Conservation (phyloP, 1,140 invertebrate genomes). For the Brachionus manjavacas region DNA sequence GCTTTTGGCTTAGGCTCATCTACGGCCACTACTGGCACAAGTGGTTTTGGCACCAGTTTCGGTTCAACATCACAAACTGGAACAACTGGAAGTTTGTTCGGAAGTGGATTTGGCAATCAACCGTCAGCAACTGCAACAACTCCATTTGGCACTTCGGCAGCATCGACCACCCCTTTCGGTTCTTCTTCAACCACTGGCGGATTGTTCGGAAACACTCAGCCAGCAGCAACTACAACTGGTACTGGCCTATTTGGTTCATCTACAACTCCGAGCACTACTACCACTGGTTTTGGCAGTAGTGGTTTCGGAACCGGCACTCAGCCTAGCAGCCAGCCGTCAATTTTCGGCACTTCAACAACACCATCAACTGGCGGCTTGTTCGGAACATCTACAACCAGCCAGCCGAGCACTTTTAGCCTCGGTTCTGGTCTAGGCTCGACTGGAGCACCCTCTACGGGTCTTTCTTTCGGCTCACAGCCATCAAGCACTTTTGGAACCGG, state of each 20-base stretch:
- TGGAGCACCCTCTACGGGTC: conserved; percentile 45
- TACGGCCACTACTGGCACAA: conserved; percentile 53
- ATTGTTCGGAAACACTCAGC: neutral
- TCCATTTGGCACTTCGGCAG: conserved; percentile 45
- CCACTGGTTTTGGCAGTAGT: neutral
- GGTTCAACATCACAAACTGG: conserved; percentile 47
- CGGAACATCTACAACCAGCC: conserved; percentile 51
- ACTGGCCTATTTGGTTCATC: neutral
- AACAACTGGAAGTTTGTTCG: neutral
- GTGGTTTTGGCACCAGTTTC: conserved; percentile 47
- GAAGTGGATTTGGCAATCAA: conserved; percentile 45
- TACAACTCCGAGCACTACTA: neutral
- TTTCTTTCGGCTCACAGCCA: conserved; percentile 46
- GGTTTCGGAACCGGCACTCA: conserved; percentile 27
- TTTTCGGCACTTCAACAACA: conserved; percentile 44
- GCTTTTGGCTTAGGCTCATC: conserved; percentile 41
- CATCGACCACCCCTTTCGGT: conserved; percentile 61
- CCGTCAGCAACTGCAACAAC: conserved; percentile 6
- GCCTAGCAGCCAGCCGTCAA: conserved; percentile 43
- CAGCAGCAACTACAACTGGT: neutral
- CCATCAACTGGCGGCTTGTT: conserved; percentile 63
- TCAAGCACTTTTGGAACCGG: conserved; percentile 42
- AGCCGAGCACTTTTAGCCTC: conserved; percentile 47
- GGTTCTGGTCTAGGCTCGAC: conserved; percentile 47
- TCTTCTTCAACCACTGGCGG: conserved; percentile 54